Conservation (phyloP, 1,140 invertebrate genomes). For the Drosophila eugracilis region DNA sequence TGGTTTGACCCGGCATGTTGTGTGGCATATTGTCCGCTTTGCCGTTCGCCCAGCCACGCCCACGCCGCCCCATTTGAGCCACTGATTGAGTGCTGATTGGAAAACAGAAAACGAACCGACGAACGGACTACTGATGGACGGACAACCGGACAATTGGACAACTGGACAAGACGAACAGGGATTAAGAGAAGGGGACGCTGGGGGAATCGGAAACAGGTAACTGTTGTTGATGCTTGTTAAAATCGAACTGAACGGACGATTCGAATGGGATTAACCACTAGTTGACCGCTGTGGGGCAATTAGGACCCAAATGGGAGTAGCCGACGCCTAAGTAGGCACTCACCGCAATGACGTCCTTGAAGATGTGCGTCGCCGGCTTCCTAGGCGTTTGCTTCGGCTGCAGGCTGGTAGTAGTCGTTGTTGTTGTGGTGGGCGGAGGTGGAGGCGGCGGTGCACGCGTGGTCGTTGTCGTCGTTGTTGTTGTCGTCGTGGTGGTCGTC, state of each 20-base stretch:
- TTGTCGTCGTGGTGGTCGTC: slow-evolving; percentile 82
- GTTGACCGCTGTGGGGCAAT: slow-evolving; percentile 51
- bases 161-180: background rate
- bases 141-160: slow-evolving; percentile 3
- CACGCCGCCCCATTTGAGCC: slow-evolving; percentile 28
- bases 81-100: slow-evolving; percentile 82
- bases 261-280: slow-evolving; percentile 18
- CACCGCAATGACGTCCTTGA: slow-evolving; percentile 62
- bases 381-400: slow-evolving; percentile 72
- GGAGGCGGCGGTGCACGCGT: slow-evolving; percentile 70
- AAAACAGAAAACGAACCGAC: slow-evolving; percentile 63
- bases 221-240: slow-evolving; percentile 62
- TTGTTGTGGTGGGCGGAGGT: slow-evolving; percentile 66
- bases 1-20: slow-evolving; percentile 43
- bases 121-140: slow-evolving; percentile 15
- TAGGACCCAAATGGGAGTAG: slow-evolving; percentile 43
- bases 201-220: slow-evolving; percentile 27
- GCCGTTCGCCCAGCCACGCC: slow-evolving; percentile 48
- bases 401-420: slow-evolving; percentile 68
- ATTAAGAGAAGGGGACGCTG: background rate
- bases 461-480: slow-evolving; percentile 78
- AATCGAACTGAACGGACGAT: slow-evolving; percentile 15
- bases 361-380: slow-evolving; percentile 75
- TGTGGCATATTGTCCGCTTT: slow-evolving; percentile 74
- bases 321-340: slow-evolving; percentile 40